These are phyloP conservation scores for Polyploca ridens DNA, from an alignment of 2,888 invertebrate genomes.

Conservation along the genomic window DNA sequence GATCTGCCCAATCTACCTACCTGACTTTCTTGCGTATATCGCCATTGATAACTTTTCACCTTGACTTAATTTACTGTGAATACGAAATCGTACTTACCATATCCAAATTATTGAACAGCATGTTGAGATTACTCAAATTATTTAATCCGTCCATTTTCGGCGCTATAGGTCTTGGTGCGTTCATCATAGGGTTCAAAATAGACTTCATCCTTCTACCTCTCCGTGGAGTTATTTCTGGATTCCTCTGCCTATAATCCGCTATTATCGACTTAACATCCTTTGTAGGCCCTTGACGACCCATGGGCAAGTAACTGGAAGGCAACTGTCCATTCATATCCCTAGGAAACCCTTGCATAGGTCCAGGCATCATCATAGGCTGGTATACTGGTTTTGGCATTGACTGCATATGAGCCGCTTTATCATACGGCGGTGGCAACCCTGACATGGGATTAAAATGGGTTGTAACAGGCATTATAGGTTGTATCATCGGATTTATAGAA, in stretches of 20 bases:
- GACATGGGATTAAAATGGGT: constrained; percentile 73
- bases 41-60: too few species aligned
- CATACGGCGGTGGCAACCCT: constrained; percentile 76
- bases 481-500: constrained; percentile 63
- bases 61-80: background rate
- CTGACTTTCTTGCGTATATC: too few species aligned
- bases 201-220: constrained; percentile 87
- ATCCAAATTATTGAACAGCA: constrained; percentile 79
- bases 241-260: constrained; percentile 91
- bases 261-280: constrained; percentile 93
- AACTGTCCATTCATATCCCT: constrained; percentile 85
- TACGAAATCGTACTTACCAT: constrained; percentile 62
- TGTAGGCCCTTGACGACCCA: constrained; percentile 90
- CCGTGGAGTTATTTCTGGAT: constrained; percentile 89
- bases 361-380: constrained; percentile 74
- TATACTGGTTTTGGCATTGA: constrained; percentile 74
- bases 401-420: constrained; percentile 74
- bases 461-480: constrained; percentile 68
- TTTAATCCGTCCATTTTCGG: constrained; percentile 70
- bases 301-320: constrained; percentile 77
- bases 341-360: constrained; percentile 69
- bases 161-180: constrained; percentile 70
- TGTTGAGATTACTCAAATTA: constrained; percentile 64
- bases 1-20: too few species aligned
- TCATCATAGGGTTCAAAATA: constrained; percentile 77